Percentiles rank a stretch among this genome's conserved stretches.
Conservation (phyloP, 2,113 vertebrate species). For the Periophthalmodon schlosseri region DNA sequence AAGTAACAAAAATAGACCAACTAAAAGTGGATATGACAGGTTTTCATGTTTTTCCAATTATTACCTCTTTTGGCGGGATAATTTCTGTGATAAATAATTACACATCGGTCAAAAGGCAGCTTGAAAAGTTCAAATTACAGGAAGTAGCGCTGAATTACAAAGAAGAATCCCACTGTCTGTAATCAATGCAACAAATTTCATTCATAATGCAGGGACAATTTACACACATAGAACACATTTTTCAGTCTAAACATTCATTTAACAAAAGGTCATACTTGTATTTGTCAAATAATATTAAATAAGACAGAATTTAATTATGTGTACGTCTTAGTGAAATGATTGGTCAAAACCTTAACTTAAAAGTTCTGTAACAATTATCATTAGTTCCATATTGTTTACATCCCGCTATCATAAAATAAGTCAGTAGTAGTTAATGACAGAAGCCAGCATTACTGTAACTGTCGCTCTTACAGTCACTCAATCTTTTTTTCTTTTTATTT, state of each 20-base stretch:
- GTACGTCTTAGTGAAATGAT: too few species aligned
- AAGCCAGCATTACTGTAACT: neutral
- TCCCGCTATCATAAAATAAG: constrained; percentile 25
- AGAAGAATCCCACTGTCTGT: neutral
- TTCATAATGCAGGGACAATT: neutral
- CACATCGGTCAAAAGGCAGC: neutral
- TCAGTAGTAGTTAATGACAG: neutral
- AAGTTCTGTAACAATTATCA: too few species aligned
- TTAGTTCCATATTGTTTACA: constrained; percentile 13
- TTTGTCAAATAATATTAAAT: too few species aligned
- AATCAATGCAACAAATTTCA: neutral
- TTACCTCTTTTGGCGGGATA: neutral
- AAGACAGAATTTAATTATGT: too few species aligned
- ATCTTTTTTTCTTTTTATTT: neutral
- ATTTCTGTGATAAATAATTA: neutral
- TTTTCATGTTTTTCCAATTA: neutral
- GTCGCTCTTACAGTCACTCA: too few species aligned
- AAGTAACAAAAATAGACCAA: neutral
- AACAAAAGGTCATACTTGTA: too few species aligned
- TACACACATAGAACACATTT: neutral
- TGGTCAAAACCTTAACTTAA: too few species aligned
- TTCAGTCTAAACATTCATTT: neutral
- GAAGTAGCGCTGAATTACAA: too few species aligned
- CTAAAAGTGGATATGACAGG: neutral
- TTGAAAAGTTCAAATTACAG: too few species aligned